Evolutionary conservation across 2,113 vertebrate species (phyloP).

Genomic region (Trochalopteron elliotii): DNA sequence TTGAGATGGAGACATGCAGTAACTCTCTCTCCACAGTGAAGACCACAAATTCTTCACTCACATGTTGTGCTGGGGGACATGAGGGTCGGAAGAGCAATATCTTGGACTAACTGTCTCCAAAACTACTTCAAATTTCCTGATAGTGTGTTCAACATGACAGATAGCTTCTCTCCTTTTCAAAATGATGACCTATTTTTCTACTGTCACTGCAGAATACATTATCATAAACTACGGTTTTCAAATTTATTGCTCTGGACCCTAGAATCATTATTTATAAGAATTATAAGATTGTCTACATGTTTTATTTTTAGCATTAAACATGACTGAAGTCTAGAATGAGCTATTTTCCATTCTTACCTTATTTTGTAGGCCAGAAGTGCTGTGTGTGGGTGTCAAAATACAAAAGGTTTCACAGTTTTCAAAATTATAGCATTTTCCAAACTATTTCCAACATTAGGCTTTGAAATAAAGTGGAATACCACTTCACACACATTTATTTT

Average conservation of each 20-base stretch:
- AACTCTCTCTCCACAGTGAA: neutral
- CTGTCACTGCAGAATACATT: slow-evolving; percentile 45
- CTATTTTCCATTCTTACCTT: neutral
- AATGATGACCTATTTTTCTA: slow-evolving; percentile 63
- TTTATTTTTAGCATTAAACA: slow-evolving; percentile 54
- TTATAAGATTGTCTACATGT: slow-evolving; percentile 31
- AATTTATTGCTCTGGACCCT: slow-evolving; percentile 24
- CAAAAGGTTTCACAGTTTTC: neutral
- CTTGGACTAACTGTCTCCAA: neutral
- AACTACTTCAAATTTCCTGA: neutral
- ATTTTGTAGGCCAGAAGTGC: neutral
- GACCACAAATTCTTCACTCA: neutral
- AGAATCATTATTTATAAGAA: slow-evolving; percentile 55
- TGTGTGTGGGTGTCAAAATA: neutral
- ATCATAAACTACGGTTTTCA: slow-evolving; percentile 43
- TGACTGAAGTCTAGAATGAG: neutral
- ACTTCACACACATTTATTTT: neutral
- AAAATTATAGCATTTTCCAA: neutral
- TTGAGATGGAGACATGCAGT: neutral
- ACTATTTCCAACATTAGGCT: neutral
- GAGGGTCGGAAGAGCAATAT: neutral
- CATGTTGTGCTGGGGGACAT: rapidly evolving
- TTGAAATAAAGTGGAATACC: neutral
- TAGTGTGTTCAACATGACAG: slow-evolving; percentile 3
- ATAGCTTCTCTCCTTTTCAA: slow-evolving; percentile 21